Percentiles rank a stretch among this genome's conserved stretches.
phyloP scores from a whole-genome alignment of 2,888 invertebrate species.

The Tetropium fuscum region DNA sequence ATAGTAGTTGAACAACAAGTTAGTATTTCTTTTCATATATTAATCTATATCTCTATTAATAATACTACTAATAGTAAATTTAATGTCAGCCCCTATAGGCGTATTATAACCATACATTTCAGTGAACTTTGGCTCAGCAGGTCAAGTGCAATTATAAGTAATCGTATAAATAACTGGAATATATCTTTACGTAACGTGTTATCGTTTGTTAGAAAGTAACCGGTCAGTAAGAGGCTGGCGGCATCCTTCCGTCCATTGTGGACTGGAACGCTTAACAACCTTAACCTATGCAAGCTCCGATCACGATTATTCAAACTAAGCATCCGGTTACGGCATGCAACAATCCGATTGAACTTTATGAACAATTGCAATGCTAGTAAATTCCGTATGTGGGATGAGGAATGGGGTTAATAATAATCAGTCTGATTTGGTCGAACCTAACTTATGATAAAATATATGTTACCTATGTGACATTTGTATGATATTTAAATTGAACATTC shows the following conservation, averaged over 20 bases:
- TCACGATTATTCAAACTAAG: slow-evolving; percentile 53
- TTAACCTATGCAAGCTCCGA: slow-evolving; percentile 53
- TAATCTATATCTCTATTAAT: no score
- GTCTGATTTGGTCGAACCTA: slow-evolving; percentile 15
- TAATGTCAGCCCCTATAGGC: no score
- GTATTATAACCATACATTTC: no score
- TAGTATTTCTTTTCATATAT: no score
- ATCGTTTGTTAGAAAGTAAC: slow-evolving; percentile 43
- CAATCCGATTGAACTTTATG: slow-evolving; percentile 50
- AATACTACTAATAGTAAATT: no score
- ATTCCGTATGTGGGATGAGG: slow-evolving; percentile 45
- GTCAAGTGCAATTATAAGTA: slow-evolving; percentile 32
- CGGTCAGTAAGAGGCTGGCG: slow-evolving; percentile 43
- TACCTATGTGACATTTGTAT: slow-evolving; percentile 7
- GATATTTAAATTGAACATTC: background rate
- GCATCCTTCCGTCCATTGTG: slow-evolving; percentile 55
- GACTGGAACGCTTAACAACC: slow-evolving; percentile 47
- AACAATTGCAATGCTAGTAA: slow-evolving; percentile 40
- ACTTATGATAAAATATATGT: slow-evolving; percentile 17
- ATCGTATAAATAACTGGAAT: slow-evolving; percentile 26
- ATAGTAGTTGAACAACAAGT: no score
- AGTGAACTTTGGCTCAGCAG: slow-evolving; percentile 12
- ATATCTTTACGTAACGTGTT: slow-evolving; percentile 30
- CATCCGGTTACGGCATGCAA: slow-evolving; percentile 54
- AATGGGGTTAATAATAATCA: slow-evolving; percentile 42